These are phyloP conservation scores for Zapornia atra DNA, from an alignment of 2,113 vertebrate genomes.

Conservation along the genomic window DNA sequence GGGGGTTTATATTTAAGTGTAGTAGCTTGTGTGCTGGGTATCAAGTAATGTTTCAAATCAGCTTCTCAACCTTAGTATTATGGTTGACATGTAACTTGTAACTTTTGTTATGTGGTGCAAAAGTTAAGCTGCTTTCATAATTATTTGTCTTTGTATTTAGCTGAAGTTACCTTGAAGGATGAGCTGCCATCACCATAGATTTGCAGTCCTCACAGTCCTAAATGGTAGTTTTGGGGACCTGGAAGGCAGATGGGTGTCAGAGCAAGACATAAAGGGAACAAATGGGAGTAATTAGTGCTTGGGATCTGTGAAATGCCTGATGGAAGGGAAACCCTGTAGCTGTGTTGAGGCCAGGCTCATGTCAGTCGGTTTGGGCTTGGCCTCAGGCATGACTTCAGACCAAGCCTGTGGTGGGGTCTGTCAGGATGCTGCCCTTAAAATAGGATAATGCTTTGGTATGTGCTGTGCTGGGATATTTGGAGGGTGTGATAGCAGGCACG, in stretches of 20 bases:
- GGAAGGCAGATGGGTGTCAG: neutral
- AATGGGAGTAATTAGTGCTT: neutral
- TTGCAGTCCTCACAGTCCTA: neutral
- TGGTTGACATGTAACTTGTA: neutral
- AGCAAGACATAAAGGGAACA: neutral
- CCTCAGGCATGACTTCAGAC: neutral
- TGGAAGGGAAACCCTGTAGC: neutral
- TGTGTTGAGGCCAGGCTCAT: neutral
- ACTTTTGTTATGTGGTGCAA: neutral
- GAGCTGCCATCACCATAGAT: neutral
- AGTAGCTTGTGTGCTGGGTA: neutral
- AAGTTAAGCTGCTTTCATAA: neutral
- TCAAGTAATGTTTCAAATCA: neutral
- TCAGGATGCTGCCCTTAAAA: neutral
- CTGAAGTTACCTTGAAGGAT: neutral
- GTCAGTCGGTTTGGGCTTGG: neutral
- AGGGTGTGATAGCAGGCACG: neutral
- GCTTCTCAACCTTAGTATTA: neutral
- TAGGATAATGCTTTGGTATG: no score
- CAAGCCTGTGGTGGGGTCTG: rapidly evolving
- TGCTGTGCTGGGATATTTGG: neutral
- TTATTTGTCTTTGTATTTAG: neutral
- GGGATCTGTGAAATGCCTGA: neutral
- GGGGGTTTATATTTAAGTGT: neutral
- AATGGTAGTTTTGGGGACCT: neutral